Evolutionary conservation across 2,797 vertebrate genomes (phyloP), one percentile per base, ranked within the genome.

Genomic region (Pangasius djambal): DNA sequence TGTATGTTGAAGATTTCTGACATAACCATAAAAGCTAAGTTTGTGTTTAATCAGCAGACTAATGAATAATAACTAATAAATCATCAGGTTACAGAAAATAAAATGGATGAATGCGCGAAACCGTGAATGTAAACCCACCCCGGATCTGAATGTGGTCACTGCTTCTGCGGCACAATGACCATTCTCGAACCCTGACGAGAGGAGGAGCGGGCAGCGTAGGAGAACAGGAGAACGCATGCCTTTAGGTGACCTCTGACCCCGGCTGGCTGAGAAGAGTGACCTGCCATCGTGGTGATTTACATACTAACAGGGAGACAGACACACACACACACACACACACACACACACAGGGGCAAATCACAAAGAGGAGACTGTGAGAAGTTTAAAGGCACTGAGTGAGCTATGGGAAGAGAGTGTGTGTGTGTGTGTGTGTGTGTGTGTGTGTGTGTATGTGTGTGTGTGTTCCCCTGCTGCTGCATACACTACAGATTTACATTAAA

Each of bases 401-500:
- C 44, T 63, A 44, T 69, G 86, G 81, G 59, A 44, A 8, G 31
- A 25, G 52, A 13, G 55, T 61, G 55, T 59, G 50, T 82, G 75
- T 67, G 88, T 65, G 78, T 85, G 79, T 69, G 69, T 85, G 88
- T 88, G 88, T 88, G 48, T 89, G 67, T 89, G 85, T 90, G 84
- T 92, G 86, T 81, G 48, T 86, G 67, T 89, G 70, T 90, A 82
- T 40, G 82, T 77, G 86, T 81, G 50, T 86, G 67, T 89, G 70
- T 90, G 83, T 92, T 86, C 86, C 87, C 90, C 87, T 57, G 86
- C 90, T 92, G 85, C 83, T 91, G 89, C 92, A 91, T 92, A 90
- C 91, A 91, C 91, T 89, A 88, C 81, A 74, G 87, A 93, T 96
- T 95, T 94, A 93, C 94, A 95, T 95, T 89, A 93, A 93, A 94